These are phyloP conservation scores for Chloroceryle inda DNA, from an alignment of 2,797 vertebrate species.

Conservation along the genomic window DNA sequence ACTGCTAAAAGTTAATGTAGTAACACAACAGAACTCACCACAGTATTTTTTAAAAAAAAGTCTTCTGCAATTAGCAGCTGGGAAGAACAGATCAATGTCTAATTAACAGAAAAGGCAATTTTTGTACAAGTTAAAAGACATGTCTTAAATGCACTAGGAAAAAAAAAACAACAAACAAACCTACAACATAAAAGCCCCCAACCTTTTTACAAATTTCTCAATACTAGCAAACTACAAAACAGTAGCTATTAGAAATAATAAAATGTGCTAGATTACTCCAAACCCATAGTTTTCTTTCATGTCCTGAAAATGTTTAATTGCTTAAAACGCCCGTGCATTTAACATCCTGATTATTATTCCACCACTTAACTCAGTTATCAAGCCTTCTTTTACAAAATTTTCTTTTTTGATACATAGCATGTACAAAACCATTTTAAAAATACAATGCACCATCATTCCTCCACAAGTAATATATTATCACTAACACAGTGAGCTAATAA, in stretches of 20 bases:
- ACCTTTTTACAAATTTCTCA: neutral
- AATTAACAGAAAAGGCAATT: conserved; percentile 23
- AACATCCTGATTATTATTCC: neutral
- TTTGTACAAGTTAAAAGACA: neutral
- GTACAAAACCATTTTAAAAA: neutral
- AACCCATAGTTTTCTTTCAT: neutral
- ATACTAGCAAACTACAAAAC: neutral
- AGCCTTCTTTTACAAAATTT: neutral
- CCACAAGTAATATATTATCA: neutral
- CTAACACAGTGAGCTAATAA: neutral
- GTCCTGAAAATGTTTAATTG: conserved; percentile 1
- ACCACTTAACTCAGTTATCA: neutral
- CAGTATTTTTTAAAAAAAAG: neutral
- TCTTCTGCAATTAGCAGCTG: conserved; percentile 51
- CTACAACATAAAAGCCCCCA: neutral
- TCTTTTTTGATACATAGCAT: neutral
- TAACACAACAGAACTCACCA: conserved; percentile 51
- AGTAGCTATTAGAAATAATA: neutral
- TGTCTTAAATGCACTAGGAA: neutral
- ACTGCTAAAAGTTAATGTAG: conserved; percentile 14
- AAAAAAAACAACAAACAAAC: neutral
- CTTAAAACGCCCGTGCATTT: neutral
- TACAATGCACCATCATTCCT: neutral
- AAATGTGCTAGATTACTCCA: neutral
- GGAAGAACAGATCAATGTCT: conserved; percentile 43